Base-by-base conservation (phyloP, 2,888 invertebrate genomes). In the Lithophane leautieri region DNA sequence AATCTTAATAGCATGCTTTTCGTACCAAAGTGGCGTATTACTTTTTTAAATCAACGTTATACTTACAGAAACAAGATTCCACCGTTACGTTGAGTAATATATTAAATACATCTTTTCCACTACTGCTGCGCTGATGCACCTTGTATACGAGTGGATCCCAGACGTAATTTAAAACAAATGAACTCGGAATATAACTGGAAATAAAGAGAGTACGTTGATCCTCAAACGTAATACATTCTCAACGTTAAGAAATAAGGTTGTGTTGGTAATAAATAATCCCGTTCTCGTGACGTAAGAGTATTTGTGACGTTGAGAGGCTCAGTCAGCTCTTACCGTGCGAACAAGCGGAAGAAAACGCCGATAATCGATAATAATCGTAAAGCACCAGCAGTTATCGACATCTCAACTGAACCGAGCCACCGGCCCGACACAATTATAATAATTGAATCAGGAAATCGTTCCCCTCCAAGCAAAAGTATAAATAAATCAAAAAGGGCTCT, bases 371-470 rank as follows among this genome's bases (percentile, higher is more conserved):
- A 89, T 90, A 90, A 89, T 88, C 88, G 84, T 91, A 91, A 90
- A 90, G 75, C 78, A 86, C 65, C 61, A 73, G 72, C 74, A 82
- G 76, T 85, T 80, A 82, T 88, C 86, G 85, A 84, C 88, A 82
- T 83, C 82, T 80, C 74, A 40, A 63, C 54, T 68, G 62, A 71
- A 68, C 73, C 67, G 54, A 83, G 76, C 86, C 80, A 87, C 78
- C 76, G 82, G 81, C 78, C 88, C 87, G 86, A 85, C 84, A 91
- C 92, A 93, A 94, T 94, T 93, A 93, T 91, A 93, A 93, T 94
- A 94, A 95, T 95, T 94, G 93, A 94, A 94, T 94, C 92, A 94
- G 94, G 94, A 94, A 93, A 90, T 91, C 84, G 91, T 91, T 94
- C 92, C 93, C 93, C 90, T 90, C 87, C 90, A 76, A 84, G 78